Conservation (phyloP, 2,797 vertebrate genomes). For the Oreochromis mossambicus region DNA sequence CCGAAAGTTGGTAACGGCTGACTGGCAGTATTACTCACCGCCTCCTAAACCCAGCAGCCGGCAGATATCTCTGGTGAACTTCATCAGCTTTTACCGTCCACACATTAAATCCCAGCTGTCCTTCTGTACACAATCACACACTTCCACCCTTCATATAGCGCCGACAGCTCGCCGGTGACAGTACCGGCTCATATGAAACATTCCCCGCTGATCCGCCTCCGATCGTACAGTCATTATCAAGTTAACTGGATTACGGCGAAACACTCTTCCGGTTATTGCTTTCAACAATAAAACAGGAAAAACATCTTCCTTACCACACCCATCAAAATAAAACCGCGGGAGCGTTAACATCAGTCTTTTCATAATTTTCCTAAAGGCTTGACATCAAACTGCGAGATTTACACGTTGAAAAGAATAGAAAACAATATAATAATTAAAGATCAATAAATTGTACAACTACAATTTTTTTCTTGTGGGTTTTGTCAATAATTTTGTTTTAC, state of each 20-base stretch:
- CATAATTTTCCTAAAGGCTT: background rate
- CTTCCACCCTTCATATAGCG: background rate
- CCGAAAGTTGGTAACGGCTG: background rate
- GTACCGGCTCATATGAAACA: background rate
- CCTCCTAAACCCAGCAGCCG: constrained; percentile 40
- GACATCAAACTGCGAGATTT: background rate
- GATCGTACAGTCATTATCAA: background rate
- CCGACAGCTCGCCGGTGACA: background rate
- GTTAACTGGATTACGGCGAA: accelerated
- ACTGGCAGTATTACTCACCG: constrained; percentile 24
- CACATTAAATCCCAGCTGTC: background rate
- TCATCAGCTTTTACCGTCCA: constrained; percentile 11
- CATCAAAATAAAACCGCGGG: background rate
- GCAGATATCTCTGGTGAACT: constrained; percentile 41
- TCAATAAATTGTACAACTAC: background rate
- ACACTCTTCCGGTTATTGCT: background rate
- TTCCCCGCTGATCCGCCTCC: background rate
- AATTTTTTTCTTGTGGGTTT: background rate
- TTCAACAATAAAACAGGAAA: constrained; percentile 1
- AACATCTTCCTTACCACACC: background rate
- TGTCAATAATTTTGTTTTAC: background rate
- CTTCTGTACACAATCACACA: background rate
- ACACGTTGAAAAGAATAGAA: background rate
- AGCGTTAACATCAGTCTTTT: background rate
- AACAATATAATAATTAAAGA: background rate